These are phyloP conservation scores for Belonocnema kinseyi DNA, from an alignment of 1,140 invertebrate genomes.

Conservation along the genomic window DNA sequence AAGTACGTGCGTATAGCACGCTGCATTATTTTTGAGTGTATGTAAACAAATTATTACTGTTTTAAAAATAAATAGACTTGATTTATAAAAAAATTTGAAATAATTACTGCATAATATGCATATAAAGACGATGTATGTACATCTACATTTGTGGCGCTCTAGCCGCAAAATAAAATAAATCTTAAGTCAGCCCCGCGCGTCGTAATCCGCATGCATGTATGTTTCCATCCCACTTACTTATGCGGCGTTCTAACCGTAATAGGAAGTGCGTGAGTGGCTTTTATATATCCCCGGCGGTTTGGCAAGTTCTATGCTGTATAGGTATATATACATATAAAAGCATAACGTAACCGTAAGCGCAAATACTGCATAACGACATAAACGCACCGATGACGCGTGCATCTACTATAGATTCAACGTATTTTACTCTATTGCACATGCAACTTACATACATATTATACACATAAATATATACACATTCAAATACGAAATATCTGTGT, in stretches of 20 bases:
- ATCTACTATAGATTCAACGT: not conserved
- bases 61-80: not conserved
- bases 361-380: slow-evolving; percentile 23
- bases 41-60: not conserved
- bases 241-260: slow-evolving; percentile 59
- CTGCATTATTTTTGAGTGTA: too few relatives aligned
- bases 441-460: not conserved
- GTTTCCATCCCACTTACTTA: slow-evolving; percentile 52
- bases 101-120: not conserved
- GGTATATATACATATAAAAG: slow-evolving; percentile 36
- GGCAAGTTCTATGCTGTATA: slow-evolving; percentile 41
- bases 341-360: slow-evolving; percentile 7
- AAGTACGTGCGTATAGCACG: too few relatives aligned
- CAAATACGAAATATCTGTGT: too few relatives aligned
- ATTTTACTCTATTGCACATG: not conserved
- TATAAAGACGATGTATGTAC: slow-evolving; percentile 8
- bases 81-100: not conserved
- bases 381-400: slow-evolving; percentile 22
- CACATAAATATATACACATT: not conserved
- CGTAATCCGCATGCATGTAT: slow-evolving; percentile 42
- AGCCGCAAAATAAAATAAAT: slow-evolving; percentile 47
- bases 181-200: slow-evolving; percentile 43
- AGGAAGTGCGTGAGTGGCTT: slow-evolving; percentile 62
- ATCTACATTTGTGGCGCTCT: not conserved
- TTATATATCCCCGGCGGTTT: slow-evolving; percentile 49